These are phyloP conservation scores for Brotula barbata DNA, from an alignment of 2,797 vertebrate genomes.

Conservation along the genomic window DNA sequence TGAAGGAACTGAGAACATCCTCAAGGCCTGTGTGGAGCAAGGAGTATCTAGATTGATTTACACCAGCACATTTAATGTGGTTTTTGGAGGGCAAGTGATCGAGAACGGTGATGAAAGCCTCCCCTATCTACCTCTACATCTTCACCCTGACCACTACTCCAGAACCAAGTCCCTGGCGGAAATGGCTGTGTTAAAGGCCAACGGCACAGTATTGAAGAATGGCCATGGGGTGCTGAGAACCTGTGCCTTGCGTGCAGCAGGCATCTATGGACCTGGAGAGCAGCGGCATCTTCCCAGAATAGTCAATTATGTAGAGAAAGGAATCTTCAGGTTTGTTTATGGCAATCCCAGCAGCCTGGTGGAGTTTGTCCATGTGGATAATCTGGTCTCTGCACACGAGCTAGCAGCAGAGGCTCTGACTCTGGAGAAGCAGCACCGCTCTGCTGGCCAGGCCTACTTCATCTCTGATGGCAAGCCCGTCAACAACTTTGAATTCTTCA, in stretches of 20 bases:
- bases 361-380: conserved; percentile 95
- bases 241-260: conserved; percentile 90
- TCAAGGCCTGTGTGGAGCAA: conserved; percentile 79
- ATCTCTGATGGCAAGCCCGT: conserved; percentile 91
- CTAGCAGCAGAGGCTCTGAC: conserved; percentile 85
- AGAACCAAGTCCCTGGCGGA: conserved; percentile 93
- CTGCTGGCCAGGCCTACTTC: conserved; percentile 93
- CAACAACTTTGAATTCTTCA: conserved; percentile 96
- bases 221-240: conserved; percentile 77
- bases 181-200: conserved; percentile 87
- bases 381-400: conserved; percentile 87
- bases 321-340: conserved; percentile 89
- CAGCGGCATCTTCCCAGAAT: conserved; percentile 92
- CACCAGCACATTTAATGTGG: conserved; percentile 94
- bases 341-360: conserved; percentile 87
- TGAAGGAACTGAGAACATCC: conserved; percentile 85
- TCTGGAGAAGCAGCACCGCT: conserved; percentile 70
- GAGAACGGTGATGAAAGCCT: conserved; percentile 90
- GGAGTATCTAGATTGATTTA: conserved; percentile 86
- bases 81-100: conserved; percentile 93
- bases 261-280: conserved; percentile 95
- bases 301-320: conserved; percentile 87
- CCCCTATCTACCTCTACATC: conserved; percentile 91
- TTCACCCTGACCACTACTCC: conserved; percentile 94
- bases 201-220: conserved; percentile 67